These are phyloP conservation scores for Diphyllodes magnificus DNA, from an alignment of 2,113 vertebrate genomes.

Conservation along the genomic window DNA sequence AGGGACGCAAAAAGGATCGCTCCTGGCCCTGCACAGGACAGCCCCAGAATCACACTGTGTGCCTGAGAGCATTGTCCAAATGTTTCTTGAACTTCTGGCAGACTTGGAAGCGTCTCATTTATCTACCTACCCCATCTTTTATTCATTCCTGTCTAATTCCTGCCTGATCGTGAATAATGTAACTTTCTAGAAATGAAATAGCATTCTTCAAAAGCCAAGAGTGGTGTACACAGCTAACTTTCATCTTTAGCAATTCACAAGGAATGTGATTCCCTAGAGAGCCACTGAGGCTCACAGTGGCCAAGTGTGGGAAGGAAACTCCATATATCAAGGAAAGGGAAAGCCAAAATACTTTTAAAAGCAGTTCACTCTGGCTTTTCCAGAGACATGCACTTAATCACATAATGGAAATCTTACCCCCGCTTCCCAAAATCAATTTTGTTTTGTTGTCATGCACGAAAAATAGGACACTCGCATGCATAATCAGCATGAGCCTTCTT, in stretches of 20 bases:
- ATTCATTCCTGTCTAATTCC: background rate
- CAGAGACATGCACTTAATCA: background rate
- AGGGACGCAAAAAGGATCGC: background rate
- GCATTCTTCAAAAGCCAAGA: background rate
- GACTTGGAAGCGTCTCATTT: background rate
- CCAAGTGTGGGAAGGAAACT: background rate
- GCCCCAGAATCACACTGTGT: background rate
- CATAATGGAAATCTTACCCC: background rate
- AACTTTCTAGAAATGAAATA: background rate
- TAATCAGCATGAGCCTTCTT: conserved; percentile 33
- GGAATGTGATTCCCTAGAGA: background rate
- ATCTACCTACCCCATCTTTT: background rate
- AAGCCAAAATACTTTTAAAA: background rate
- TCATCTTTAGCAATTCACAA: background rate
- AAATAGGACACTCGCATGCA: conserved; percentile 24
- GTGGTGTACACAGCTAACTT: background rate
- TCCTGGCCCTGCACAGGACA: background rate
- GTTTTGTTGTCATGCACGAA: conserved; percentile 1
- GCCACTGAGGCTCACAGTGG: background rate
- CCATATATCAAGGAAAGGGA: background rate
- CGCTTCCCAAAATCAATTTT: background rate
- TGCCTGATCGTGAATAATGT: background rate
- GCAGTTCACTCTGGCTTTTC: background rate
- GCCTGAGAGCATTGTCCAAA: background rate
- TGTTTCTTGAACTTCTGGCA: background rate